phyloP scores from a whole-genome alignment of 2,797 vertebrate genomes.

The Enteromius afrohamiltoni region DNA sequence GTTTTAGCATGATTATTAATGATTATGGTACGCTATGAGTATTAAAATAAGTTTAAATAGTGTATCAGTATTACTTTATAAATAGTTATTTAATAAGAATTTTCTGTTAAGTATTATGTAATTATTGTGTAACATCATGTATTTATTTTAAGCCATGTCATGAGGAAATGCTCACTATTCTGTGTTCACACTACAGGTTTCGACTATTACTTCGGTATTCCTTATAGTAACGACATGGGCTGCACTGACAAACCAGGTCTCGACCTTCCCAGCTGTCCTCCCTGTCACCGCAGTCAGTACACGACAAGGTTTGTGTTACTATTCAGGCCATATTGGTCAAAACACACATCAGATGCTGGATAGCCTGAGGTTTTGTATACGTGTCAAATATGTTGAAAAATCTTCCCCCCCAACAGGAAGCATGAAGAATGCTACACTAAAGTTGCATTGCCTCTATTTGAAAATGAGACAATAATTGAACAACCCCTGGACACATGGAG shows the following conservation, averaged over 20 bases:
- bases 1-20: too few relatives aligned
- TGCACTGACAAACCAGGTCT: conserved; percentile 90
- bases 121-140: neutral
- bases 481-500: conserved; percentile 87
- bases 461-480: conserved; percentile 85
- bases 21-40: too few relatives aligned
- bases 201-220: conserved; percentile 91
- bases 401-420: conserved; percentile 29
- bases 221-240: conserved; percentile 98
- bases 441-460: conserved; percentile 87
- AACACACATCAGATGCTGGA: neutral
- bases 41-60: too few relatives aligned
- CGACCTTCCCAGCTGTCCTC: conserved; percentile 81
- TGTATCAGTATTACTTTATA: neutral
- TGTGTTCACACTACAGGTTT: conserved; percentile 82
- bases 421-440: conserved; percentile 76
- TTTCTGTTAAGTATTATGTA: neutral
- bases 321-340: neutral
- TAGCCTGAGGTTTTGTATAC: neutral
- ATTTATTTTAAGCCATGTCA: neutral
- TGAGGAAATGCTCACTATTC: conserved; percentile 9
- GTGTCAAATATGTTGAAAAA: neutral
- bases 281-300: conserved; percentile 71
- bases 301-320: conserved; percentile 72
- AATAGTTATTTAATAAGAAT: neutral